Evolutionary conservation across 2,797 vertebrate species (phyloP).

Genomic region (Dallia pectoralis): DNA sequence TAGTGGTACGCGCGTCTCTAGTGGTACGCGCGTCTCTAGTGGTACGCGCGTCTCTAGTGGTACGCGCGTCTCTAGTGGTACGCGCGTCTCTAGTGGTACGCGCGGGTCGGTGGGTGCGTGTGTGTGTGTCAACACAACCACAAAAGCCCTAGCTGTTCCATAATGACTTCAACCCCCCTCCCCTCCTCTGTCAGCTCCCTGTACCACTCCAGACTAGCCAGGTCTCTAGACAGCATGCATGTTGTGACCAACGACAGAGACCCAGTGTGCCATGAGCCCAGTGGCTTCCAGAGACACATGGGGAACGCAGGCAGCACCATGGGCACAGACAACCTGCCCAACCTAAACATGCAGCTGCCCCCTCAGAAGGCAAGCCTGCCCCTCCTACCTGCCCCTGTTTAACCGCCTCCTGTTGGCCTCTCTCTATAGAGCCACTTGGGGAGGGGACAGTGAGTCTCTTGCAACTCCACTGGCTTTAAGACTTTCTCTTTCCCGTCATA

Average conservation of each 20-base stretch:
- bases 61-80: too few relatives aligned
- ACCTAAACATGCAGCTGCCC: conserved; percentile 70
- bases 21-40: too few relatives aligned
- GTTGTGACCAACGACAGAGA: conserved; percentile 71
- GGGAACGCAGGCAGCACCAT: conserved; percentile 48
- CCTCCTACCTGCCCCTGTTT: not conserved
- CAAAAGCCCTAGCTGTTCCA: conserved; percentile 55
- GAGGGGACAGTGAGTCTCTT: too few relatives aligned
- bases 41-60: too few relatives aligned
- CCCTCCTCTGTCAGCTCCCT: conserved; percentile 72
- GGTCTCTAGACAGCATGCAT: conserved; percentile 77
- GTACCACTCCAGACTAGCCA: conserved; percentile 73
- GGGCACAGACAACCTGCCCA: conserved; percentile 60
- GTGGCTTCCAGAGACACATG: conserved; percentile 62
- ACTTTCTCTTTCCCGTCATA: not conserved
- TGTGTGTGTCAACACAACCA: conserved; percentile 2
- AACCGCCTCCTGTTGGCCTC: not conserved
- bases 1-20: too few relatives aligned
- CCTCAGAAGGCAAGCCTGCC: conserved; percentile 49
- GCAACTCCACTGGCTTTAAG: too few relatives aligned
- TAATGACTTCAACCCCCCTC: conserved; percentile 53
- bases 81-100: too few relatives aligned
- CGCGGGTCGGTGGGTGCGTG: not conserved
- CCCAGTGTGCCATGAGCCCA: conserved; percentile 64
- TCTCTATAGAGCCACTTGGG: not conserved